Percentiles rank a stretch among this genome's conserved stretches.
Evolutionary conservation across 2,797 vertebrate genomes (phyloP).

Genomic region (Pogoniulus pusillus): DNA sequence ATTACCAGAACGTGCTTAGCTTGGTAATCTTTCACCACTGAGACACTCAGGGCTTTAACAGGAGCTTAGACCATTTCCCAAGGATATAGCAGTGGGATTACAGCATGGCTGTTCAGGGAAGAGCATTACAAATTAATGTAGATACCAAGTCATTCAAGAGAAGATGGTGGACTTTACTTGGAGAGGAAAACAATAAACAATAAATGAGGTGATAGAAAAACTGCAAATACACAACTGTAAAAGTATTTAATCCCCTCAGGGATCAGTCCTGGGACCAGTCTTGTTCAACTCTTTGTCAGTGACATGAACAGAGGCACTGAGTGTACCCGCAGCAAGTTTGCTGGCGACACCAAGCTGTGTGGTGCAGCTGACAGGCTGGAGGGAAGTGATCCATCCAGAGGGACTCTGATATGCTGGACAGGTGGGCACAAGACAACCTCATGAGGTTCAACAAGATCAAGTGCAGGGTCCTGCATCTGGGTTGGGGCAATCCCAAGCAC

Average conservation of each 20-base stretch:
- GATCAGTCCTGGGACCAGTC: too few relatives aligned
- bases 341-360: too few relatives aligned
- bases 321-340: too few relatives aligned
- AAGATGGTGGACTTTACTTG: neutral
- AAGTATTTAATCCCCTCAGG: neutral
- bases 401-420: too few relatives aligned
- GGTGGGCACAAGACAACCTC: too few relatives aligned
- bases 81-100: neutral
- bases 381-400: too few relatives aligned
- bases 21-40: neutral
- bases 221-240: neutral
- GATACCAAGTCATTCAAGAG: neutral
- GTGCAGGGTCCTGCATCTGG: too few relatives aligned
- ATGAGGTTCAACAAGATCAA: too few relatives aligned
- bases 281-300: too few relatives aligned
- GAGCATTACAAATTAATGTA: neutral
- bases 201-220: neutral
- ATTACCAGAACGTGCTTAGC: neutral
- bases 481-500: too few relatives aligned
- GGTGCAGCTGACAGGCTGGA: too few relatives aligned
- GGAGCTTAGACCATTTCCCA: neutral
- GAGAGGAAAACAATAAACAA: neutral
- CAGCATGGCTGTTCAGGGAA: neutral
- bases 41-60: neutral
- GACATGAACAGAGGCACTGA: too few relatives aligned